These are phyloP conservation scores for Lutjanus erythropterus DNA, from an alignment of 2,113 vertebrate species.

Conservation along the genomic window DNA sequence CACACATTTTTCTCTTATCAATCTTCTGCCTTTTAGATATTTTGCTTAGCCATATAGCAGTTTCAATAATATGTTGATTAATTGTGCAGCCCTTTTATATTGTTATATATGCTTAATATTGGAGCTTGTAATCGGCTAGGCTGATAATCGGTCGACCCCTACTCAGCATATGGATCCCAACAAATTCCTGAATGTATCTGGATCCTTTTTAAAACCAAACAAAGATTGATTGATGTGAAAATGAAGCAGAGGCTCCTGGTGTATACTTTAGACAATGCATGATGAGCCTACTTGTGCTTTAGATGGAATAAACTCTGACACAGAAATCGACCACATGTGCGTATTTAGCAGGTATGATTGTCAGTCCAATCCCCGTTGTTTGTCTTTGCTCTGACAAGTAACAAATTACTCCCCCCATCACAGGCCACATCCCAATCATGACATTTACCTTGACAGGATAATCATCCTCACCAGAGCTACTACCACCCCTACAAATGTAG, in stretches of 20 bases:
- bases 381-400: conserved; percentile 72
- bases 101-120: no score
- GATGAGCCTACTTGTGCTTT: conserved; percentile 17
- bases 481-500: conserved; percentile 12
- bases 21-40: no score
- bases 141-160: no score
- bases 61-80: no score
- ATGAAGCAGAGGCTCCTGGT: conserved; percentile 5
- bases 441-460: conserved; percentile 68
- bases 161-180: neutral
- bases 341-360: conserved; percentile 55
- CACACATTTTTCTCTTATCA: no score
- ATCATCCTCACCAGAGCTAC: conserved; percentile 54
- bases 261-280: neutral
- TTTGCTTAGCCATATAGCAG: no score
- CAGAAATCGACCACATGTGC: conserved; percentile 34
- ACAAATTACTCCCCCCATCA: conserved; percentile 71
- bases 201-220: conserved; percentile 1
- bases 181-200: neutral
- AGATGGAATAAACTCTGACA: conserved; percentile 55
- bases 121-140: no score
- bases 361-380: conserved; percentile 63
- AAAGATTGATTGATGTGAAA: conserved; percentile 30
- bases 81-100: no score
- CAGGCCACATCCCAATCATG: conserved; percentile 30